Conservation (phyloP, 1,140 invertebrate species). For the Caerostris darwini region DNA sequence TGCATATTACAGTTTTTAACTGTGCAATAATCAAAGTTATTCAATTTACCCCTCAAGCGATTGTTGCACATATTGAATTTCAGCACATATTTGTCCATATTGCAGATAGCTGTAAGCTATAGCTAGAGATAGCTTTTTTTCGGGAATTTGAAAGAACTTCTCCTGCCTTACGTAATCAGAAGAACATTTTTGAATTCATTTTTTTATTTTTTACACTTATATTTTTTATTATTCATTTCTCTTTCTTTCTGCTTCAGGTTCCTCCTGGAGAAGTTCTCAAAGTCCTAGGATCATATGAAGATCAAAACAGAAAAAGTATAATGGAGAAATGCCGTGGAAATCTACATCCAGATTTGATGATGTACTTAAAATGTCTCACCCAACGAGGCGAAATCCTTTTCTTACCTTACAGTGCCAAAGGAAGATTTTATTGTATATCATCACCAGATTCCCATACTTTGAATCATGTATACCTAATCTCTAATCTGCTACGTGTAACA, state of each 20-base stretch:
- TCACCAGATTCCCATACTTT: conserved; percentile 79
- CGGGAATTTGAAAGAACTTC: no score
- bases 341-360: conserved; percentile 71
- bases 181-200: no score
- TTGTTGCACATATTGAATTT: no score
- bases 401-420: conserved; percentile 81
- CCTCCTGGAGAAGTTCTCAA: conserved; percentile 80
- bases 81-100: no score
- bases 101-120: no score
- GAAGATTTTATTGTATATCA: conserved; percentile 82
- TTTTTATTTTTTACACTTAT: not conserved
- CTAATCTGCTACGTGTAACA: conserved; percentile 80
- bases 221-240: not conserved
- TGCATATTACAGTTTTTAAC: no score
- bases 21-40: no score
- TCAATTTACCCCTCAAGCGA: no score
- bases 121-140: no score
- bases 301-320: conserved; percentile 80
- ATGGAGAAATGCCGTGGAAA: conserved; percentile 76
- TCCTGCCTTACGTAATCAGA: no score
- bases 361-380: conserved; percentile 82
- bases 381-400: conserved; percentile 82
- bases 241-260: not conserved
- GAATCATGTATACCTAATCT: conserved; percentile 81
- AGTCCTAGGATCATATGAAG: conserved; percentile 81